A percentile compares a stretch with the other conserved stretches of the same genome.
These are phyloP conservation scores for Danio rerio DNA, from an alignment of 2,113 vertebrate species.

Conservation along the genomic window GRCz12tu NC_133185.1:39384001-39384500, in stretches of 20 bases:
- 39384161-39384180: constrained; percentile 80
- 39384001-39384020: constrained; percentile 44
- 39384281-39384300: constrained; percentile 96
- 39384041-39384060: constrained; percentile 74
- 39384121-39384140: constrained; percentile 82
- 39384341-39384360: constrained; percentile 71
- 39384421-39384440: constrained; percentile 85
- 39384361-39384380: constrained; percentile 21
- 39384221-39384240: constrained; percentile 91
- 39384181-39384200: constrained; percentile 69
- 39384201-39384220: constrained; percentile 77
- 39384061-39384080: constrained; percentile 71
- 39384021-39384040: constrained; percentile 54
- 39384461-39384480: constrained; percentile 92
- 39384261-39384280: constrained; percentile 98
- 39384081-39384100: constrained; percentile 63
- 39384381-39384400: constrained; percentile 46
- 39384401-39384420: constrained; percentile 71
- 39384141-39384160: constrained; percentile 93
- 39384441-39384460: constrained; percentile 92
- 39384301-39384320: constrained; percentile 90
- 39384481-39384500: constrained; percentile 93
- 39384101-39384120: constrained; percentile 74
- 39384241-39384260: constrained; percentile 91
- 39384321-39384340: constrained; percentile 74